Evolutionary conservation across 2,888 invertebrate species (phyloP).

Genomic region (Sminthurinus aureus): DNA sequence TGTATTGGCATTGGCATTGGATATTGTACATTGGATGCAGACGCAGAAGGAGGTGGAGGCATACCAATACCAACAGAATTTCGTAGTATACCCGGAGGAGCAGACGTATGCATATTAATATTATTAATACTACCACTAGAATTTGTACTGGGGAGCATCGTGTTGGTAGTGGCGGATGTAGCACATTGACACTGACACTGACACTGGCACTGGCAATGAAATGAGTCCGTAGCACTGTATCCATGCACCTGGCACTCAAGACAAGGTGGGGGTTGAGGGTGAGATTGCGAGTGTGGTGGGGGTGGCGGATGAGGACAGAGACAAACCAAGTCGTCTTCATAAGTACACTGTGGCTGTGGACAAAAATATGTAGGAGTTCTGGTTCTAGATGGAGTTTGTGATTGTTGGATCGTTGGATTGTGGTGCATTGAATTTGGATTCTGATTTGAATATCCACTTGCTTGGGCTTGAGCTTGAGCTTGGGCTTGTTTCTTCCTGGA

Average conservation of each 20-base stretch:
- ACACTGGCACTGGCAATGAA: background rate
- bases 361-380: slow-evolving; percentile 11
- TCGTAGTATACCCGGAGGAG: slow-evolving; percentile 20
- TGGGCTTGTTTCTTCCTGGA: slow-evolving; percentile 33
- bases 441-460: background rate
- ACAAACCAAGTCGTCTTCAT: slow-evolving; percentile 26
- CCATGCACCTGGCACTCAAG: slow-evolving; percentile 35
- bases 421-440: background rate
- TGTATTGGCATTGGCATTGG: slow-evolving; percentile 20
- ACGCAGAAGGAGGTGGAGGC: background rate
- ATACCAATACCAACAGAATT: too few species aligned
- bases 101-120: background rate
- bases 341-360: slow-evolving; percentile 27
- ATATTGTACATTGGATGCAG: background rate
- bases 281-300: slow-evolving; percentile 37
- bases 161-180: too few species aligned
- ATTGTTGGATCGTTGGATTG: background rate
- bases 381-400: background rate
- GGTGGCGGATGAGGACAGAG: slow-evolving; percentile 40
- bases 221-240: slow-evolving; percentile 2
- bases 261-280: slow-evolving; percentile 46
- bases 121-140: too few species aligned
- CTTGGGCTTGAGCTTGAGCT: slow-evolving; percentile 8
- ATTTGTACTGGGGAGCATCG: too few species aligned
- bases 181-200: background rate